phyloP scores from a whole-genome alignment of 2,888 invertebrate species.

The Elysia crispata region DNA sequence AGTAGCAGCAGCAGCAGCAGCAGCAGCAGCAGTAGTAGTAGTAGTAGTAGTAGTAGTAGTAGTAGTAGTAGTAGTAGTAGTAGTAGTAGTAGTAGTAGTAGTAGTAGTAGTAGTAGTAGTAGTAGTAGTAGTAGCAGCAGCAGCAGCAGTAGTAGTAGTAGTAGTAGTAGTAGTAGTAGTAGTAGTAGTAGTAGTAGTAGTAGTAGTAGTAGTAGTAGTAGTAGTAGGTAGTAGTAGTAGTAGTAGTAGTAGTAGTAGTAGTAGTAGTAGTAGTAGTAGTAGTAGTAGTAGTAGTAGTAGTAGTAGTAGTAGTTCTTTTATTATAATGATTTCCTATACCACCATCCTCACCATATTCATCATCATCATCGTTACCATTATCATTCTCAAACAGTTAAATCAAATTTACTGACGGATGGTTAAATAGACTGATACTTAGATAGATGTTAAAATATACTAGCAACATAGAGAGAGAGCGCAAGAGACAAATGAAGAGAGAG shows the following conservation, averaged over 20 bases:
- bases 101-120: slow-evolving; percentile 12
- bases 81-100: neutral
- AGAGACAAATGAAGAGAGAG: no score
- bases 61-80: neutral
- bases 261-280: slow-evolving; percentile 6
- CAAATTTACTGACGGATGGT: no score
- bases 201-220: slow-evolving; percentile 9
- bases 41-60: slow-evolving; percentile 11
- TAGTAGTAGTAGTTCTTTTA: slow-evolving; percentile 9
- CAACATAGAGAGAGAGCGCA: no score
- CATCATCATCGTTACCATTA: no score
- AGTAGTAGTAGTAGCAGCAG: slow-evolving; percentile 17
- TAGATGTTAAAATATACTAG: no score
- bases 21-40: neutral
- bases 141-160: slow-evolving; percentile 27
- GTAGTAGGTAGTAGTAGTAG: no score
- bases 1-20: neutral
- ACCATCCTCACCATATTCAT: no score
- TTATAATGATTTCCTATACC: no score
- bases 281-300: neutral
- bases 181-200: slow-evolving; percentile 9
- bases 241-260: slow-evolving; percentile 9
- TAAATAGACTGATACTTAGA: no score
- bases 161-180: slow-evolving; percentile 17
- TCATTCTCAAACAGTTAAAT: no score